Evolutionary conservation across 2,797 vertebrate genomes (phyloP), one percentile per base, ranked within the genome.

Genomic region (Helarctos malayanus): DNA sequence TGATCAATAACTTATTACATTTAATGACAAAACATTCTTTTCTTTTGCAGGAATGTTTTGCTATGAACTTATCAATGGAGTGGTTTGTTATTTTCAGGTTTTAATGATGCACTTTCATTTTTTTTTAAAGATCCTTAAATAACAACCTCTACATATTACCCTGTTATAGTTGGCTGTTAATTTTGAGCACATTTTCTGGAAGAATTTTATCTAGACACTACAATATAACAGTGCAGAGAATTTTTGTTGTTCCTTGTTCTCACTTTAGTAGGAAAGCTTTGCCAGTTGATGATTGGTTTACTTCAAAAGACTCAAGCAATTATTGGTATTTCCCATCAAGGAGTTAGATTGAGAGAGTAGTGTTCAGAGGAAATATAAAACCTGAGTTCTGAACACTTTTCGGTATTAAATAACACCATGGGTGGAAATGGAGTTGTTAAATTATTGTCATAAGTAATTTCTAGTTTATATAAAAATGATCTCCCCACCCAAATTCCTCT

Each of bases 241-340:
- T 65, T 80, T 63, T 85, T 85, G 19, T 89, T 80, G 78, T 45
- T 56, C 0, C 6, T 63, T 2, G 2, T 63, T 89, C 8, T 75
- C 2, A 38, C 13, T 95, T 91, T 80, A 76, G 27, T 80, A 27
- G 25, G 56, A 94, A 92, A 90, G 14, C 1, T 59, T 94, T 90
- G 32, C 7, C 41, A 79, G 1, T 27, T 86, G 56, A 73, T 52
- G 1, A 23, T 11, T 4, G 1, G 6, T 4, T 4, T 75, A 56
- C 25, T 92, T 59, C 25, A 96, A 85, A 92, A 94, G 59, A n/a
- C 6, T 73, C 75, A 87, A 84, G 19, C 10, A 68, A 8, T 75
- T 73, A 65, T 25, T 94, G 27, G 1, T n/a, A 75, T 85, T 91
- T 94, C 38, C 47, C 18, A 86, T 56, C 14, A 61, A 79, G 19